These are phyloP conservation scores for Penaeus chinensis DNA, from an alignment of 1,140 invertebrate species.

Conservation along the genomic window DNA sequence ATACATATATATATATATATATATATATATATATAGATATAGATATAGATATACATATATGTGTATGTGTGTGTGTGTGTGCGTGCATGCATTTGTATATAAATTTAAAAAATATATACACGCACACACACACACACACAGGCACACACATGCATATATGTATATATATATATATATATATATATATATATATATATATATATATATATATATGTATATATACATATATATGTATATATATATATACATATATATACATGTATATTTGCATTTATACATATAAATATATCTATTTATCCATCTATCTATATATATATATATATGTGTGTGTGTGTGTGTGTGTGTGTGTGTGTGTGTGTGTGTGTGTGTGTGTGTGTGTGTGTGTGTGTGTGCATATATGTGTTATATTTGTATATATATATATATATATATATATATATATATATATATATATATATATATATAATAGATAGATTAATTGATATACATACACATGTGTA, in stretches of 20 bases:
- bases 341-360: neutral
- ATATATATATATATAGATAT: neutral
- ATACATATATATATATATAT: neutral
- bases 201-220: conserved; percentile 20
- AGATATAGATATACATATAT: neutral
- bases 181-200: conserved; percentile 9
- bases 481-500: conserved; percentile 5
- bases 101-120: neutral
- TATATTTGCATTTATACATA: conserved; percentile 2
- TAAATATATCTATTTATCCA: conserved; percentile 5
- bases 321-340: neutral
- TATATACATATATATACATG: conserved; percentile 9
- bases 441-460: conserved; percentile 8
- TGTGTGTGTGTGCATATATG: neutral
- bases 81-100: neutral
- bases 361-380: neutral
- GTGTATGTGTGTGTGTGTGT: neutral
- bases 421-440: conserved; percentile 17
- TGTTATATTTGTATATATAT: conserved; percentile 2
- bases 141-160: neutral
- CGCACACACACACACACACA: neutral
- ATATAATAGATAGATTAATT: neutral
- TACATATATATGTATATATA: conserved; percentile 9
- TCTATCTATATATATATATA: conserved; percentile 19
- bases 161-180: conserved; percentile 14